Percentiles rank a stretch among this genome's conserved stretches.
Evolutionary conservation across 2,113 vertebrate genomes (phyloP).

Genomic region (Mastomys coucha): DNA sequence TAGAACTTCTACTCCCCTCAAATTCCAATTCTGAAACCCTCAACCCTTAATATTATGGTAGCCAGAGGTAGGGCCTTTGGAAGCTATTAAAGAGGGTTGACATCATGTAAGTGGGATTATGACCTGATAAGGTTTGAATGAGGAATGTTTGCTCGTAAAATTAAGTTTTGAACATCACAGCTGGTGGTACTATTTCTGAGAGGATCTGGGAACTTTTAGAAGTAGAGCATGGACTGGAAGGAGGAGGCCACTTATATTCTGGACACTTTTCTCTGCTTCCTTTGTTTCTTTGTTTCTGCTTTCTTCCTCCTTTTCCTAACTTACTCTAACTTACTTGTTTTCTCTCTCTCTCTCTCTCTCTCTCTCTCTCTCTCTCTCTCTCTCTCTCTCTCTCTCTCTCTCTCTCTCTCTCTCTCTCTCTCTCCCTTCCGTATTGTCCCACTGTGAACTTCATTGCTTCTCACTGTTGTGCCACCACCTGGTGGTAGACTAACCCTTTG

Average conservation of each 20-base stretch:
- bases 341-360: too few relatives aligned
- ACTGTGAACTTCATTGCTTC: neutral
- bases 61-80: neutral
- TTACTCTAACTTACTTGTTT: neutral
- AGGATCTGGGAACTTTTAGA: neutral
- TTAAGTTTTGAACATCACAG: neutral
- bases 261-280: too few relatives aligned
- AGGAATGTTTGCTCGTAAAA: neutral
- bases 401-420: accelerated
- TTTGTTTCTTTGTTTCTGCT: neutral
- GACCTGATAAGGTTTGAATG: neutral
- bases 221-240: neutral
- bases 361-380: neutral
- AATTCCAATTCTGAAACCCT: neutral
- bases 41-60: neutral
- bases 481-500: neutral
- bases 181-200: neutral
- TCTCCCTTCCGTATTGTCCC: neutral
- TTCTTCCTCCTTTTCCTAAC: neutral
- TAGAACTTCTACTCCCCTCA: neutral
- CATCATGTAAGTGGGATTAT: neutral
- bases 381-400: too few relatives aligned
- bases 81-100: neutral
- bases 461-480: neutral
- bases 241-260: neutral